phyloP scores from a whole-genome alignment of 2,113 vertebrate species.

The Benitochromis conjunctus region DNA sequence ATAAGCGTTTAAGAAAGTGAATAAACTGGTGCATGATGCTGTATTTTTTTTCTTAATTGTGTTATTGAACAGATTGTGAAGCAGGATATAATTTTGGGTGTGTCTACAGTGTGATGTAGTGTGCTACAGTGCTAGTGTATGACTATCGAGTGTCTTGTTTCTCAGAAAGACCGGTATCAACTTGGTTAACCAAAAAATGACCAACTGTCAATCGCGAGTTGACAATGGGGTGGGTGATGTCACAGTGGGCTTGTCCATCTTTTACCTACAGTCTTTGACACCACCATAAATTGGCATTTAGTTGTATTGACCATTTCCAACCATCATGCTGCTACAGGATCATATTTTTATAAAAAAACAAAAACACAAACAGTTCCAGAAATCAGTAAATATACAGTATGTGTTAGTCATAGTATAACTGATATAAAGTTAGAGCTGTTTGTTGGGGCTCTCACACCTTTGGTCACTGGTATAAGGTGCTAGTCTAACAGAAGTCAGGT shows the following conservation, averaged over 20 bases:
- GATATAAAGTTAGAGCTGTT: background rate
- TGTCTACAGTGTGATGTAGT: background rate
- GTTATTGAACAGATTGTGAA: background rate
- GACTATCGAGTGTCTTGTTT: background rate
- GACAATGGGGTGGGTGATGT: fast-evolving
- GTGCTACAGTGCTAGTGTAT: too few species aligned
- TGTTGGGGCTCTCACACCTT: background rate
- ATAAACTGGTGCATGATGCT: fast-evolving
- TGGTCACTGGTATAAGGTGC: background rate
- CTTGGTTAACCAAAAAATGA: background rate
- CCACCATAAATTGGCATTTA: background rate
- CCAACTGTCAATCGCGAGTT: background rate
- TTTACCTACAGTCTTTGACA: background rate
- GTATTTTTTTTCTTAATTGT: background rate
- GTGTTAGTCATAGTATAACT: background rate
- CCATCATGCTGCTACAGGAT: background rate
- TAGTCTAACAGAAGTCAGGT: background rate
- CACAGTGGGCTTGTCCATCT: background rate
- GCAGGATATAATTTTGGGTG: background rate
- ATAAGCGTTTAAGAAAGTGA: background rate
- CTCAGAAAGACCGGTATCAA: background rate
- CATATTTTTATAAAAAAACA: background rate
- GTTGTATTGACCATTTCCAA: background rate
- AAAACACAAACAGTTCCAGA: background rate
- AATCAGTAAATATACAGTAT: background rate